These are phyloP conservation scores for Drosophila ironensis DNA, from an alignment of 1,140 invertebrate genomes.

Conservation along the genomic window DNA sequence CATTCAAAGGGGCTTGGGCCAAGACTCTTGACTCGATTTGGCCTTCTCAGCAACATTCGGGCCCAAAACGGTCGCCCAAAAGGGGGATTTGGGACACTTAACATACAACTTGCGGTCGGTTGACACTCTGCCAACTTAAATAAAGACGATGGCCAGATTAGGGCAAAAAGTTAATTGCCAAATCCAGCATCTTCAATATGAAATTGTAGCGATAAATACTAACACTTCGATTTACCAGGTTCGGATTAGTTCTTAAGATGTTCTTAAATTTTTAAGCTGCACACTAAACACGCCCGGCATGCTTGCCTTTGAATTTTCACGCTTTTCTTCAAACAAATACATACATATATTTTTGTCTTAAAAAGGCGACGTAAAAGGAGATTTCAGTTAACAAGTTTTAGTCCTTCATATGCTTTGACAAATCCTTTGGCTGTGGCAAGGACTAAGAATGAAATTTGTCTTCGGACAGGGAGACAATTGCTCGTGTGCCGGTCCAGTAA, in stretches of 20 bases:
- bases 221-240: too few relatives aligned
- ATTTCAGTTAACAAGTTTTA: constrained; percentile 52
- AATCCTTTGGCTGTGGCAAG: constrained; percentile 42
- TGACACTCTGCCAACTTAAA: constrained; percentile 16
- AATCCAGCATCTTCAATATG: neutral
- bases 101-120: constrained; percentile 22
- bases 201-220: neutral
- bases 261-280: constrained; percentile 29
- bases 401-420: constrained; percentile 51
- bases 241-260: constrained; percentile 11
- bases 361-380: constrained; percentile 12
- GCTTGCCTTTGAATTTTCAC: neutral
- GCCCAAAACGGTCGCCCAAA: neutral
- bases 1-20: too few relatives aligned
- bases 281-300: too few relatives aligned
- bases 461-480: constrained; percentile 39
- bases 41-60: constrained; percentile 18
- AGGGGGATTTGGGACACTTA: constrained; percentile 4
- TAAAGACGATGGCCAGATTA: neutral
- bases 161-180: constrained; percentile 4
- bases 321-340: constrained; percentile 3
- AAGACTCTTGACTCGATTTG: constrained; percentile 8
- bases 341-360: constrained; percentile 1
- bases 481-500: neutral
- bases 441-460: constrained; percentile 45